A percentile compares a stretch with the other conserved stretches of the same genome.
These are phyloP conservation scores for Caenorhabditis afra DNA, from an alignment of 2,888 invertebrate species.

Conservation along the genomic window DNA sequence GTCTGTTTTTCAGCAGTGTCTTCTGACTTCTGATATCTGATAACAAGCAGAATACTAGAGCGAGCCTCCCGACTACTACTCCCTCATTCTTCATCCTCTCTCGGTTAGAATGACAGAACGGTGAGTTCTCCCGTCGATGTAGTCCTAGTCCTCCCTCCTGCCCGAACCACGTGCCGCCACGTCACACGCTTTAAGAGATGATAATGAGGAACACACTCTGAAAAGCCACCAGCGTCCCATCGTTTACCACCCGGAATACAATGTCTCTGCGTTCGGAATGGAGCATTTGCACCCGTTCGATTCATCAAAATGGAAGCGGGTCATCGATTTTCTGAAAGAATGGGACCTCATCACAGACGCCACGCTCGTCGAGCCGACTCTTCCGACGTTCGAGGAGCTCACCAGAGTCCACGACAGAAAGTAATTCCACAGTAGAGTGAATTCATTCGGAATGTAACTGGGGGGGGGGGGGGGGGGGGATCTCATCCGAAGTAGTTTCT, in stretches of 20 bases:
- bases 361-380: constrained; percentile 85
- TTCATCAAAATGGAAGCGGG: constrained; percentile 89
- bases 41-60: constrained; percentile 20
- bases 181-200: constrained; percentile 15
- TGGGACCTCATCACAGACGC: constrained; percentile 85
- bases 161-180: neutral
- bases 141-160: neutral
- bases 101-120: constrained; percentile 37
- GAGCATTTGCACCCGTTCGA: constrained; percentile 92
- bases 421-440: constrained; percentile 80
- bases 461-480: too few species aligned
- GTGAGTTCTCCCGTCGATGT: constrained; percentile 13
- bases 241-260: constrained; percentile 88
- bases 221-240: constrained; percentile 83
- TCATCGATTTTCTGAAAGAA: constrained; percentile 83
- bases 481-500: too few species aligned
- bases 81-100: constrained; percentile 9
- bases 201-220: constrained; percentile 15
- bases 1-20: constrained; percentile 32
- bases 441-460: too few species aligned
- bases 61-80: constrained; percentile 19
- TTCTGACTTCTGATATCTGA: constrained; percentile 43
- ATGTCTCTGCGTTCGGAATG: constrained; percentile 88
- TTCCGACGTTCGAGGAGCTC: constrained; percentile 87
- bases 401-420: constrained; percentile 87